These are phyloP conservation scores for Tenodera sinensis DNA, from an alignment of 2,888 invertebrate species.

Conservation along the genomic window DNA sequence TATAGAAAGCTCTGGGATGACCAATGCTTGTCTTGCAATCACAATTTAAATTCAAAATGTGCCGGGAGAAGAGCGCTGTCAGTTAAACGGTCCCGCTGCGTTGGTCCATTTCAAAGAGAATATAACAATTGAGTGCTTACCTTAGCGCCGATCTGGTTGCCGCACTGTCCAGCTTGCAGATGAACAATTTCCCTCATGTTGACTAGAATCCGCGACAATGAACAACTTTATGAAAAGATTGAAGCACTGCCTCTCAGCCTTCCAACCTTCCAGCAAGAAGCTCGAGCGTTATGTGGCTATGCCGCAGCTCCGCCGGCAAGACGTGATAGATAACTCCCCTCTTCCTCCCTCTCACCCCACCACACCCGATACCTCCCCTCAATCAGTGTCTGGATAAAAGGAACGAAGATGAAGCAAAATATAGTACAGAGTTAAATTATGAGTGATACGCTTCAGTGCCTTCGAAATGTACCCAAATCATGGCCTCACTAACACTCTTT, in stretches of 20 bases:
- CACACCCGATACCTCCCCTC: too few relatives aligned
- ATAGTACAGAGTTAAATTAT: too few relatives aligned
- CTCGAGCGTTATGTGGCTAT: neutral
- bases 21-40: neutral
- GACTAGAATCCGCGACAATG: neutral
- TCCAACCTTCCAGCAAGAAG: neutral
- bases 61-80: neutral
- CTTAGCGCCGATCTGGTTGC: constrained; percentile 61
- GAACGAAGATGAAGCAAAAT: neutral
- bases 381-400: neutral
- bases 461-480: too few relatives aligned
- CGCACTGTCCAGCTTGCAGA: constrained; percentile 61
- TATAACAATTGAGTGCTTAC: constrained; percentile 38
- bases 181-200: constrained; percentile 60
- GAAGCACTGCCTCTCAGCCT: neutral
- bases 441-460: too few relatives aligned
- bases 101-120: neutral
- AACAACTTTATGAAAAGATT: neutral
- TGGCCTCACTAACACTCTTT: too few relatives aligned
- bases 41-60: neutral
- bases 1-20: neutral
- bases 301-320: neutral
- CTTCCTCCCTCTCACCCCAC: neutral
- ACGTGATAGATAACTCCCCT: neutral
- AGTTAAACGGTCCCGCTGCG: neutral